Conservation (phyloP, 2,888 invertebrate genomes). For the Sinohyriopsis cumingii region DNA sequence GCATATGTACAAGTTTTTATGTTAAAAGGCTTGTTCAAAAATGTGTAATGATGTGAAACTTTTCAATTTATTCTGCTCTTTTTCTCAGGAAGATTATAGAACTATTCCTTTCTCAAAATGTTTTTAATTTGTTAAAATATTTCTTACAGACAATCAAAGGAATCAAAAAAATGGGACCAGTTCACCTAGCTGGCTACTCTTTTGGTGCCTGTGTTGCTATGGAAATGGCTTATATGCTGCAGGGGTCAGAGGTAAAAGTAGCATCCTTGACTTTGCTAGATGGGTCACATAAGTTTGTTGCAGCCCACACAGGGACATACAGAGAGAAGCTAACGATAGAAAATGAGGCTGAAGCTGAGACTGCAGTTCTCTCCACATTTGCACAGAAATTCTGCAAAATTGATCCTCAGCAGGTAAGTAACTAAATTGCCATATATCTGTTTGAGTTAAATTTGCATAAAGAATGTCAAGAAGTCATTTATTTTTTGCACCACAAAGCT, state of each 20-base stretch:
- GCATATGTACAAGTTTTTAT: too few relatives aligned
- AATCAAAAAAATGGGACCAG: conserved; percentile 79
- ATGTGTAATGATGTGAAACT: too few relatives aligned
- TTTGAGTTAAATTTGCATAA: not conserved
- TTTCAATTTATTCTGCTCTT: too few relatives aligned
- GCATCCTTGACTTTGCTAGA: conserved; percentile 85
- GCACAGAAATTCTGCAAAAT: conserved; percentile 56
- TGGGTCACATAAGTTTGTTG: conserved; percentile 78
- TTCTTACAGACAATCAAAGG: conserved; percentile 18
- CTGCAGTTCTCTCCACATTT: conserved; percentile 62
- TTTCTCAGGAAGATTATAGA: too few relatives aligned
- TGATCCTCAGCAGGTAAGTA: conserved; percentile 49
- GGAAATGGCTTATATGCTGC: conserved; percentile 92
- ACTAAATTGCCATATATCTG: not conserved
- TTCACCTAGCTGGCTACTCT: conserved; percentile 93
- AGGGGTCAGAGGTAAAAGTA: conserved; percentile 66
- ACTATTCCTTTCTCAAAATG: too few relatives aligned
- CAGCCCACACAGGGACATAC: conserved; percentile 70
- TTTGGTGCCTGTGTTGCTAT: conserved; percentile 95
- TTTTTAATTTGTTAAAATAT: not conserved
- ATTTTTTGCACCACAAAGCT: too few relatives aligned
- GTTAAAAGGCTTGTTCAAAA: too few relatives aligned
- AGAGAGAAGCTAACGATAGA: conserved; percentile 48
- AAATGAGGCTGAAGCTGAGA: conserved; percentile 51
- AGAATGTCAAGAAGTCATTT: not conserved